A percentile compares a stretch with the other conserved stretches of the same genome.
Conservation (phyloP, 2,113 vertebrate genomes). For the Poecilia latipinna region DNA sequence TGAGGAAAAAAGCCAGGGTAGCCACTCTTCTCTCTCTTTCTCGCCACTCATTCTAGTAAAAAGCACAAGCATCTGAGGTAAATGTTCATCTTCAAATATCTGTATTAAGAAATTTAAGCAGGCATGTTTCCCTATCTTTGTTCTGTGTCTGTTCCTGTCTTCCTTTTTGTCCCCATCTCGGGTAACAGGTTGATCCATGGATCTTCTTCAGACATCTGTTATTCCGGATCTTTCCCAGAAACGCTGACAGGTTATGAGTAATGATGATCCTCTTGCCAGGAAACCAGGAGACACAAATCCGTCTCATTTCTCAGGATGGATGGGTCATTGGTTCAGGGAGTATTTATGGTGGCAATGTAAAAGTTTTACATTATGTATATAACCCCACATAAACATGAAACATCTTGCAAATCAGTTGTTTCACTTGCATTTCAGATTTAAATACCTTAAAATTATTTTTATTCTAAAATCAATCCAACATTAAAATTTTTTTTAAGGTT, state of each 20-base stretch:
- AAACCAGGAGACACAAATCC: slow-evolving; percentile 61
- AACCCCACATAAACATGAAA: background rate
- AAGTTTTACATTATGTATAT: background rate
- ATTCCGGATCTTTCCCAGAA: slow-evolving; percentile 68
- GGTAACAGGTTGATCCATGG: slow-evolving; percentile 68
- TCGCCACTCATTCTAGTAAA: background rate
- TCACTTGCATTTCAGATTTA: no score
- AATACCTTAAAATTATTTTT: background rate
- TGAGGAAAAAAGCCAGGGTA: no score
- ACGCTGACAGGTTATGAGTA: slow-evolving; percentile 55
- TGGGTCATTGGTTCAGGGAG: slow-evolving; percentile 23
- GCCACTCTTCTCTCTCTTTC: background rate
- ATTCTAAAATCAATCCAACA: background rate
- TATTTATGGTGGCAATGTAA: slow-evolving; percentile 5
- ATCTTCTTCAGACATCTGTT: slow-evolving; percentile 68
- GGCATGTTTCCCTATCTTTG: background rate
- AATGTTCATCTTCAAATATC: background rate
- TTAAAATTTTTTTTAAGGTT: no score
- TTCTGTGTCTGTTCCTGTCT: slow-evolving; percentile 19
- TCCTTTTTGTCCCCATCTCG: slow-evolving; percentile 29
- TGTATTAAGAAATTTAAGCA: background rate
- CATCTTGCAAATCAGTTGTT: background rate
- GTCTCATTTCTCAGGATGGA: slow-evolving; percentile 60
- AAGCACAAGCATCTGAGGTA: background rate
- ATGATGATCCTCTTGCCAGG: slow-evolving; percentile 69